Evolutionary conservation across 2,888 invertebrate genomes (phyloP), one percentile per base, ranked within the genome.

Genomic region (Pycnomerus fuliginosus): DNA sequence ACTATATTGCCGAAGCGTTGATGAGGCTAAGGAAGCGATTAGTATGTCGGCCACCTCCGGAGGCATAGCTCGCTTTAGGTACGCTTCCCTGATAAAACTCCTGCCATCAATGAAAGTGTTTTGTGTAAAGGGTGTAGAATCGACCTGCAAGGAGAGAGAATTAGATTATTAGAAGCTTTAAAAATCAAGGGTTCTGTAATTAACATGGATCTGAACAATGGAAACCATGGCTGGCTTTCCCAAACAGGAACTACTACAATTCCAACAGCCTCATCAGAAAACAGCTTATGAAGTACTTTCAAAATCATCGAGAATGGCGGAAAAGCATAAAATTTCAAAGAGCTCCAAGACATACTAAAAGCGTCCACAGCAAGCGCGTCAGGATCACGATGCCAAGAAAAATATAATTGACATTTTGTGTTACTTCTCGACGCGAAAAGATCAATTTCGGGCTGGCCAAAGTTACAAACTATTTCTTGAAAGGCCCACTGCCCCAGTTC

Each of bases 351-450:
- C 2, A 16, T 2, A 5, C 16, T 16, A 30, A 30, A 30, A 5
- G 30, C 16, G 16, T 30, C 30, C n/a, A 30, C 16, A 3, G 16
- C 14, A 5, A n/a, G n/a, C n/a, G n/a, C n/a, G n/a, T 30, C 15
- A 5, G 16, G 14, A 8, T 30, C 30, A 3, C 30, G 1, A 8
- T 10, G 5, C 30, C 16, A 30, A 3, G 30, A 30, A 3, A 30
- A 2, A 13, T 10, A 30, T 2, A 2, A 5, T 13, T 15, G 15
- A 8, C 30, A 30, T 15, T 30, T 30, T 10, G 3, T 3, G 13
- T 30, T 30, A 8, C n/a, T 12, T 14, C 15, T 3, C 7, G 34
- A 35, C 11, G 42, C 30, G 16, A 42, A 42, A n/a, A 42, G 29
- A 22, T 42, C 42, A 12, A 41, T 28, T 10, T 35, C 15, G 2